Percentiles rank a stretch among this genome's conserved stretches.
Evolutionary conservation across 1,140 invertebrate species (phyloP).

Genomic region (Parapsyche elsis): DNA sequence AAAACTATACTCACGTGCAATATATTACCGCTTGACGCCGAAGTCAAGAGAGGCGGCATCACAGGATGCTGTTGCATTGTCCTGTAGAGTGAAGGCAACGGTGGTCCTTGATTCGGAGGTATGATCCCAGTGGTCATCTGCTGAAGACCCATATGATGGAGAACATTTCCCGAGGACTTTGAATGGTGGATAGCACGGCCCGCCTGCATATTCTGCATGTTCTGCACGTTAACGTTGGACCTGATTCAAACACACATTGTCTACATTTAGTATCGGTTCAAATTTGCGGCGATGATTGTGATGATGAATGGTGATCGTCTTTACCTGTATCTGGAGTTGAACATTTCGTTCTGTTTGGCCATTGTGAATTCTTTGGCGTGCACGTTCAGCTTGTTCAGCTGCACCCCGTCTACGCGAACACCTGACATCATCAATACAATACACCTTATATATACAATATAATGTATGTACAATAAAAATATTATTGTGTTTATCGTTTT

Average conservation of each 20-base stretch:
- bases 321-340: slow-evolving; percentile 62
- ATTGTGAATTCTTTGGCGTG: slow-evolving; percentile 88
- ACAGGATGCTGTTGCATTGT: slow-evolving; percentile 56
- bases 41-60: slow-evolving; percentile 69
- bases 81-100: slow-evolving; percentile 58
- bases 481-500: neutral
- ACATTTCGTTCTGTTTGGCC: slow-evolving; percentile 72
- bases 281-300: no score
- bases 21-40: slow-evolving; percentile 75
- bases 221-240: slow-evolving; percentile 55
- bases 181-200: slow-evolving; percentile 69
- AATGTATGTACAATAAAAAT: neutral
- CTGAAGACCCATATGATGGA: slow-evolving; percentile 63
- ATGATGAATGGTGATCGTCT: no score
- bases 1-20: slow-evolving; percentile 67
- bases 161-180: slow-evolving; percentile 73
- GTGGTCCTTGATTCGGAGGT: slow-evolving; percentile 16
- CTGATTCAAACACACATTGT: no score
- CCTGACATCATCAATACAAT: slow-evolving; percentile 58
- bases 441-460: neutral
- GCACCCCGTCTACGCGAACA: slow-evolving; percentile 66
- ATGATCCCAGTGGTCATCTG: slow-evolving; percentile 55
- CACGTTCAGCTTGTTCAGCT: slow-evolving; percentile 75
- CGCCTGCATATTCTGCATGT: slow-evolving; percentile 58
- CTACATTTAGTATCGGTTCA: no score